These are phyloP conservation scores for Palythoa grandiflora DNA, from an alignment of 92 coral and sea anemone genomes.

Conservation along the genomic window DNA sequence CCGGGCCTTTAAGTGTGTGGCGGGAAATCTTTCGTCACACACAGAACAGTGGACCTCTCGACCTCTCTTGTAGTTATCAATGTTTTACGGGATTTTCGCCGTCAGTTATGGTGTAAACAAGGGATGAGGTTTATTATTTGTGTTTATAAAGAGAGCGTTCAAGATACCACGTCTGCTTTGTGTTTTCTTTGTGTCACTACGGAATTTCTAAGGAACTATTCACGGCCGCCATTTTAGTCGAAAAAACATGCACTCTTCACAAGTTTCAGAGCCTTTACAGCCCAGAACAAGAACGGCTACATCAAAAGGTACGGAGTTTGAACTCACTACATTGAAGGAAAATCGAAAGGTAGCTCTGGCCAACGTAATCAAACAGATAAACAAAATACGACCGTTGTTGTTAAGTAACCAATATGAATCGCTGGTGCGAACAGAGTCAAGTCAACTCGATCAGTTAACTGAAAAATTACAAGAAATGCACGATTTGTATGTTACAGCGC, in stretches of 20 bases:
- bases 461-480: background rate
- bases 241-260: background rate
- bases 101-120: too few relatives aligned
- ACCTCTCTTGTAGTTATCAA: too few relatives aligned
- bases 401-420: background rate
- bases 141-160: too few relatives aligned
- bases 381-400: slow-evolving; percentile 30
- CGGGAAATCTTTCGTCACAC: too few relatives aligned
- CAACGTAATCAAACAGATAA: slow-evolving; percentile 46
- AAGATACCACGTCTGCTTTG: too few relatives aligned
- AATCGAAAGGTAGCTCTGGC: background rate
- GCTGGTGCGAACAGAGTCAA: background rate
- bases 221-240: background rate
- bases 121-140: too few relatives aligned
- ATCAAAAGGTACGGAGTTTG: background rate
- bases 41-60: too few relatives aligned
- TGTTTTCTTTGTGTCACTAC: too few relatives aligned
- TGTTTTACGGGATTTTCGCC: too few relatives aligned
- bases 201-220: too few relatives aligned
- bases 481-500: background rate
- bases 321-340: background rate
- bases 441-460: background rate
- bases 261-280: background rate
- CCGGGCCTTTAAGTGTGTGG: too few relatives aligned
- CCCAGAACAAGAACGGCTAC: background rate